Evolutionary conservation across 1,140 invertebrate species (phyloP), one percentile per base, ranked within the genome.

Genomic region (Caenorhabditis briggsae): DNA sequence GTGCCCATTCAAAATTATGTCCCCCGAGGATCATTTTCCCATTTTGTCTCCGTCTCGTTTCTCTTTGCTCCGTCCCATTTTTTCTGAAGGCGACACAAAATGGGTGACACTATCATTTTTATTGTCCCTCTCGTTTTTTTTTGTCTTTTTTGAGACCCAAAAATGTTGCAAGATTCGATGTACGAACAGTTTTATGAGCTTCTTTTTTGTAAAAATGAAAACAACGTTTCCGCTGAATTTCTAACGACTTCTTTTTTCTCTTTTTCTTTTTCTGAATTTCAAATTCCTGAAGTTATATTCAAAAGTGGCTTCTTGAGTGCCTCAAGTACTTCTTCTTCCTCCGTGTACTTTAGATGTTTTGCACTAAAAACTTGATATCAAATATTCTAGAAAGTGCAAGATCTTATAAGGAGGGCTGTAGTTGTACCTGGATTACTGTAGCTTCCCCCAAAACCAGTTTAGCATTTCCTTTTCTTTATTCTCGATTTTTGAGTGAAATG

Each of bases 61-160:
- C 46, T n/a, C 43, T 5, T n/a, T 41, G 11, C 64, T 70, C 33
- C 12, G 18, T 46, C 70, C 70, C n/a, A 11, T 61, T 78, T 50
- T 18, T 18, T 8, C 6, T 14, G 46, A 20, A 5, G 12, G n/a
- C 9, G 46, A 43, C 11, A 50, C n/a, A 78, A 48, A 25, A 70
- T 16, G 41, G 33, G 70, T 78, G 46, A 78, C 70, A 78, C 70
- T 78, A 78, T 78, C 70, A 78, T 78, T 78, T 78, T 78, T 78
- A 78, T 78, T 78, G 70, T 78, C 70, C 18, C 5, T n/a, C 46
- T 23, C 16, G 5, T 6, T 5, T 23, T 78, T 23, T 50, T 53
- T 23, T 33, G 11, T 14, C 20, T 7, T 78, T 78, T 23, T 7
- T 23, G 33, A 1, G 18, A n/a, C 41, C 46, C 5, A 33, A 16